Evolutionary conservation across 2,113 vertebrate species (phyloP), one percentile per base, ranked within the genome.

Genomic region (Reinhardtius hippoglossoides): DNA sequence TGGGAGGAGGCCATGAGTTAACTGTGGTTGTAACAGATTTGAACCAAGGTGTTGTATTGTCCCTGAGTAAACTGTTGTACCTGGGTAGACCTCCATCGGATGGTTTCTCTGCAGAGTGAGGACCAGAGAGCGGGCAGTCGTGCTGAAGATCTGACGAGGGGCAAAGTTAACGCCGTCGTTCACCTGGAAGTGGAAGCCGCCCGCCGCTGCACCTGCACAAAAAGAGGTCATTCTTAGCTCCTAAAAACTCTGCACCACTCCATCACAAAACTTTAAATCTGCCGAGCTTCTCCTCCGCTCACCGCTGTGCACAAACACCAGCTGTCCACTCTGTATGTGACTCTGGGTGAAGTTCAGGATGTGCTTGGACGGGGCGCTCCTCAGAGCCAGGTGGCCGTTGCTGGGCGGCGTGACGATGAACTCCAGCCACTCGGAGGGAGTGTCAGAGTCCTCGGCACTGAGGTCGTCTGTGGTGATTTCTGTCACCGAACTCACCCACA

Each of bases 121-220:
- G 27, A 94, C 76, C 46, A 97, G 88, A 0, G 20, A 87, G 52
- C 13, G 83, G 68, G 96, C 95, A 1, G 92, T 94, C 67, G 96
- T 91, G 80, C 94, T 96, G 82, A 97, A 97, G 84, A 95, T 96
- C 73, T 97, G 95, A 5, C 73, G 77, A 58, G 95, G 94, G 78
- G 95, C 94, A 67, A 95, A 95, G 87, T 97, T 97, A 82, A 96
- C 81, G 9, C 96, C 96, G 14, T 98, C 96, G 15, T 96, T 97
- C 61, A 97, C 95, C 80, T 97, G 96, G 79, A 98, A 98, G 86
- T 62, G 96, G 91, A 97, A 99, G 35, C 96, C 95, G 70, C 96
- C 97, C 1, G 94, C 95, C 86, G 92, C 70, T 18, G 95, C 80
- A 82, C 97, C 97, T 98, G 82, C 21, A 86, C 18, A 71, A 35